Conservation (phyloP, 1,140 invertebrate genomes). For the Brachionus angularis region DNA sequence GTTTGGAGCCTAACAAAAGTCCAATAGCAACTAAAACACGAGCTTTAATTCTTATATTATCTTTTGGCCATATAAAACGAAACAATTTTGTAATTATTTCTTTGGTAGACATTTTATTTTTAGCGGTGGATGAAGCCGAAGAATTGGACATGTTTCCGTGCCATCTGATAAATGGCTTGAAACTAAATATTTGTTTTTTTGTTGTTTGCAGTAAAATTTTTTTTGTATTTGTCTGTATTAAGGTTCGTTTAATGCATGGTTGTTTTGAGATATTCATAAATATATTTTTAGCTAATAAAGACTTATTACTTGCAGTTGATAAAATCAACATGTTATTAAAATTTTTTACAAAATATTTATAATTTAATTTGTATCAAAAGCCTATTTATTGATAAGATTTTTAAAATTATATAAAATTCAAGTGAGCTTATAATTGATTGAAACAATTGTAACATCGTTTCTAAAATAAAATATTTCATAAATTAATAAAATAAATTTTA, state of each 20-base stretch:
- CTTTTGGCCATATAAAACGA: constrained; percentile 91
- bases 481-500: no score
- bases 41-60: constrained; percentile 71
- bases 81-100: constrained; percentile 64
- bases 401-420: no score
- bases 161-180: constrained; percentile 17
- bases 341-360: no score
- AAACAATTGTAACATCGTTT: no score
- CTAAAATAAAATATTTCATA: no score
- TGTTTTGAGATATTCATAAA: background rate
- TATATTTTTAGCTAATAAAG: background rate
- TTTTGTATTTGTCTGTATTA: background rate
- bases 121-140: background rate
- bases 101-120: background rate
- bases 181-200: constrained; percentile 6
- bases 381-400: no score
- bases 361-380: no score
- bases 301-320: background rate
- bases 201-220: background rate
- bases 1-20: constrained; percentile 61
- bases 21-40: constrained; percentile 77
- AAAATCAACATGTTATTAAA: background rate
- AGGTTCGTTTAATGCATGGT: background rate
- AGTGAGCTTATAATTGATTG: no score
- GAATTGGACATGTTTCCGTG: background rate